A percentile compares a stretch with the other conserved stretches of the same genome.
Evolutionary conservation across 2,888 invertebrate genomes (phyloP).

Genomic region (Pediacus dermestoides): DNA sequence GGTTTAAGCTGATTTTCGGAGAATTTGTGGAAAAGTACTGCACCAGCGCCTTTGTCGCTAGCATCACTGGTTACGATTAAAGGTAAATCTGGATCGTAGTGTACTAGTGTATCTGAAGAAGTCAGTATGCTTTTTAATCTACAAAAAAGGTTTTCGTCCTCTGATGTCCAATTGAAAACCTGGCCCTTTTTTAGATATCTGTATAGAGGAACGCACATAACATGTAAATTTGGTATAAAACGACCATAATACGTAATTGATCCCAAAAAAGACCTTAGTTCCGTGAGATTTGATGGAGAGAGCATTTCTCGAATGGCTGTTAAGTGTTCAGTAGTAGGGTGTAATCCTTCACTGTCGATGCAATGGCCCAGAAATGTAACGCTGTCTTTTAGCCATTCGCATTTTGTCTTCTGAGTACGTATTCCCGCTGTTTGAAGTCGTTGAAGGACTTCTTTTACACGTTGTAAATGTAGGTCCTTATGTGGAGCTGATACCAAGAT

Average conservation of each 20-base stretch:
- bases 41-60: constrained; percentile 13
- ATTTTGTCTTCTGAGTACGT: constrained; percentile 13
- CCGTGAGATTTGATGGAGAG: constrained; percentile 12
- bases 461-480: constrained; percentile 5
- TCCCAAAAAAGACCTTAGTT: constrained; percentile 21
- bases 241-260: constrained; percentile 19
- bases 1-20: constrained; percentile 7
- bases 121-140: constrained; percentile 16
- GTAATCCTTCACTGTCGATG: constrained; percentile 18
- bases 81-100: constrained; percentile 16
- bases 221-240: constrained; percentile 18
- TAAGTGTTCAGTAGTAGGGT: constrained; percentile 16
- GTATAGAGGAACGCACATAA: constrained; percentile 18
- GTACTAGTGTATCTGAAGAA: constrained; percentile 18
- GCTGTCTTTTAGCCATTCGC: constrained; percentile 11
- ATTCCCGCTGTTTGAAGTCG: constrained; percentile 9
- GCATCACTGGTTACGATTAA: constrained; percentile 17
- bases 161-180: constrained; percentile 15
- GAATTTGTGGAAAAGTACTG: constrained; percentile 14
- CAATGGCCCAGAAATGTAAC: constrained; percentile 19
- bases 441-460: not conserved
- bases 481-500: constrained; percentile 9
- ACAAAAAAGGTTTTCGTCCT: constrained; percentile 16
- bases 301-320: constrained; percentile 17
- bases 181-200: constrained; percentile 16